These are phyloP conservation scores for Girardia tigrina DNA, from an alignment of 2,888 invertebrate species.

Conservation along the genomic window DNA sequence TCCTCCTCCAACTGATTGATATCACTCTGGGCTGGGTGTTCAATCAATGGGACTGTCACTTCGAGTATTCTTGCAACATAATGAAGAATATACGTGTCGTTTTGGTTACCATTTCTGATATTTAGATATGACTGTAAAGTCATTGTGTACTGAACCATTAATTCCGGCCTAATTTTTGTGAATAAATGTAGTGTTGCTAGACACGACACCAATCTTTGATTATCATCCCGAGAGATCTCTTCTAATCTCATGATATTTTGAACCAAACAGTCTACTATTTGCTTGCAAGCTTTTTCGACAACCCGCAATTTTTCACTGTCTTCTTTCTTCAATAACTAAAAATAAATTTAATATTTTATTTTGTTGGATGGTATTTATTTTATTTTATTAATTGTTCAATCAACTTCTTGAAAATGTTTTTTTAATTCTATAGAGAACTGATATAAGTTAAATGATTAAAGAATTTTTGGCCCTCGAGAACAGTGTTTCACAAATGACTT, in stretches of 20 bases:
- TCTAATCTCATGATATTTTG: slow-evolving; percentile 81
- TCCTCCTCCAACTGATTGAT: slow-evolving; percentile 86
- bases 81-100: slow-evolving; percentile 70
- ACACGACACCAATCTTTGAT: slow-evolving; percentile 74
- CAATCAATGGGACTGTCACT: slow-evolving; percentile 89
- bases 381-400: too few species aligned
- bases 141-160: slow-evolving; percentile 68
- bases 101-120: slow-evolving; percentile 68
- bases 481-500: too few species aligned
- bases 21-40: slow-evolving; percentile 91
- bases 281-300: slow-evolving; percentile 73
- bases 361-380: too few species aligned
- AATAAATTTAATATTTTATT: too few species aligned
- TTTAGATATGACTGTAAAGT: slow-evolving; percentile 87
- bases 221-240: slow-evolving; percentile 51
- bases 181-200: slow-evolving; percentile 83
- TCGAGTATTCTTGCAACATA: slow-evolving; percentile 72
- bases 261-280: slow-evolving; percentile 91
- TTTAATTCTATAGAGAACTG: too few species aligned
- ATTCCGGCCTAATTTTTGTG: slow-evolving; percentile 84
- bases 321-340: slow-evolving; percentile 55
- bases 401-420: too few species aligned
- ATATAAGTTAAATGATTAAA: too few species aligned
- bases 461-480: too few species aligned
- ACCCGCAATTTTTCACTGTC: slow-evolving; percentile 55